Conservation (phyloP, 1,140 invertebrate species). For the Frieseomelitta varia region DNA sequence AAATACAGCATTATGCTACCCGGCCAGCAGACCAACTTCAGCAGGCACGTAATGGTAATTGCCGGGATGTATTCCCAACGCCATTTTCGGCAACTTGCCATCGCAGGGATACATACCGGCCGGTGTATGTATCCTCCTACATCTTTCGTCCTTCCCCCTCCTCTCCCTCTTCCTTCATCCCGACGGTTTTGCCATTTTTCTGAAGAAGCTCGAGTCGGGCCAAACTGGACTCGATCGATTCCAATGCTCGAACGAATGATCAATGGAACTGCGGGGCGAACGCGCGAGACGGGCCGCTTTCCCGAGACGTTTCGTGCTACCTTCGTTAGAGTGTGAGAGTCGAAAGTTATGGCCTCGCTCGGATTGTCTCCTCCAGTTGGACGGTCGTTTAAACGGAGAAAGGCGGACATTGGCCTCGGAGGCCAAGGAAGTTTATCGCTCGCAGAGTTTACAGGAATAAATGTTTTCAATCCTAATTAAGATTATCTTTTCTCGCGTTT, state of each 20-base stretch:
- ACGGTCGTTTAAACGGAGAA: background rate
- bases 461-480: too few relatives aligned
- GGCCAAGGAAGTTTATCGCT: too few relatives aligned
- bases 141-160: background rate
- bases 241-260: constrained; percentile 1
- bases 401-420: background rate
- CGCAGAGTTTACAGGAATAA: too few relatives aligned
- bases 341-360: background rate
- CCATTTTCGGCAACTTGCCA: constrained; percentile 79
- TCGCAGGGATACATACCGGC: constrained; percentile 49
- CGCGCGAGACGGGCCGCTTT: background rate
- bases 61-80: constrained; percentile 72
- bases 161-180: background rate
- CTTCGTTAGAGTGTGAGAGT: background rate
- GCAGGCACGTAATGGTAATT: constrained; percentile 77
- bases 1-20: constrained; percentile 80
- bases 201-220: background rate
- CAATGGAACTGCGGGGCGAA: background rate
- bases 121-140: constrained; percentile 9
- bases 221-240: background rate
- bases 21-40: constrained; percentile 72
- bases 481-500: background rate
- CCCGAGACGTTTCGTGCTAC: background rate
- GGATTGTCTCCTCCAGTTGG: background rate
- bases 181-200: constrained; percentile 15